Conservation (phyloP, 1,140 invertebrate species). For the Dinothrombium tinctorium region DNA sequence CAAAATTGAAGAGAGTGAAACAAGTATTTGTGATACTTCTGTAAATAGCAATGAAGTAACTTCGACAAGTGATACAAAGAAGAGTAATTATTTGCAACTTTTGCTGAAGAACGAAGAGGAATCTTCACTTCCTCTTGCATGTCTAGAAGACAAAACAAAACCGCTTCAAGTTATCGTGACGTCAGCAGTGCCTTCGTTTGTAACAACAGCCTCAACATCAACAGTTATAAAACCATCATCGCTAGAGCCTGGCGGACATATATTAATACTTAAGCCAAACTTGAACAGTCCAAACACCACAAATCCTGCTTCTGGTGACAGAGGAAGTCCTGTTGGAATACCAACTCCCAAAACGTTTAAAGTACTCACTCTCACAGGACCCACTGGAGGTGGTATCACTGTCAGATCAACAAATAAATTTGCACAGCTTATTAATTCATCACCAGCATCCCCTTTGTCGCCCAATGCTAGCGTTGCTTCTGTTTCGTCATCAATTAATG, state of each 20-base stretch:
- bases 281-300: not conserved
- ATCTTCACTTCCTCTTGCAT: no score
- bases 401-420: not conserved
- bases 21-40: no score
- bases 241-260: not conserved
- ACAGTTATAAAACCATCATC: not conserved
- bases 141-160: no score
- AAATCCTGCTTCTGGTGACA: not conserved
- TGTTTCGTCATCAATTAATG: not conserved
- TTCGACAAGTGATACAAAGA: no score
- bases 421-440: not conserved
- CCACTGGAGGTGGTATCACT: not conserved
- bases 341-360: not conserved
- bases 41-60: no score
- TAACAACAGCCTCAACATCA: not conserved
- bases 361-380: not conserved
- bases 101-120: no score
- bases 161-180: no score
- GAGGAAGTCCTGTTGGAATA: not conserved
- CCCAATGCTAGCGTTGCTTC: not conserved
- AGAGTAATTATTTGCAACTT: no score
- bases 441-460: not conserved
- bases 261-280: not conserved
- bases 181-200: not conserved
- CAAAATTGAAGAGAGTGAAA: no score